Evolutionary conservation across 1,140 invertebrate genomes (phyloP), one percentile per base, ranked within the genome.

Genomic region (Drosophila nebulosa): DNA sequence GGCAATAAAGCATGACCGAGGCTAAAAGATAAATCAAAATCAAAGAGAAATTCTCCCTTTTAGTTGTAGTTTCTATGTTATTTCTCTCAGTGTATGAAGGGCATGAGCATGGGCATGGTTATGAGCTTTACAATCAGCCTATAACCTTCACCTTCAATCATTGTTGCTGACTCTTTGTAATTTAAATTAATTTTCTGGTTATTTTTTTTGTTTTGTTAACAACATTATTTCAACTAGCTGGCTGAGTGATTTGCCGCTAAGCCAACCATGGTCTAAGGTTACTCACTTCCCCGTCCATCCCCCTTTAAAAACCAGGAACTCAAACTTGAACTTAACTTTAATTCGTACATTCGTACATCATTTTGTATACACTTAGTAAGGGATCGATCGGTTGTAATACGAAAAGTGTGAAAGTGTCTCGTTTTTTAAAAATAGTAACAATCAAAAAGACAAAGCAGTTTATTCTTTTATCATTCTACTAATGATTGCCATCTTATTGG

Each of bases 141-240:
- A 60, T 71, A 70, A 83, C 81, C 81, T 86, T 86, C 74, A 86
- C 83, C 81, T 86, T 83, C 83, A 60, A 21, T 50, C 18, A 74
- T 69, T 75, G 52, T 60, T 65, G 62, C 69, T 61, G 64, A 57
- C 32, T 64, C 57, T 74, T 69, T 85, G 81, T 85, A 86, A 88
- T 81, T 86, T 67, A 70, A 88, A 86, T 81, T 64, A 69, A 81
- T 81, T 80, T 80, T 64, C 18, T 18, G 39, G 18, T 21, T 32
- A 14, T 58, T 24, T 30, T 46, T 39, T 24, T 51, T 7, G 32
- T 32, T 39, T 35, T 18, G 75, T 76, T 73, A 79, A 76, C 72
- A 85, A 69, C 77, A 72, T 79, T 73, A 73, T 84, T 76, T 72
- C 64, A 66, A 68, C 46, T 67, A 55, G 35, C 51, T 62, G 69